These are phyloP conservation scores for Plestiodon gilberti DNA, from an alignment of 2,113 vertebrate species.

Conservation along the genomic window DNA sequence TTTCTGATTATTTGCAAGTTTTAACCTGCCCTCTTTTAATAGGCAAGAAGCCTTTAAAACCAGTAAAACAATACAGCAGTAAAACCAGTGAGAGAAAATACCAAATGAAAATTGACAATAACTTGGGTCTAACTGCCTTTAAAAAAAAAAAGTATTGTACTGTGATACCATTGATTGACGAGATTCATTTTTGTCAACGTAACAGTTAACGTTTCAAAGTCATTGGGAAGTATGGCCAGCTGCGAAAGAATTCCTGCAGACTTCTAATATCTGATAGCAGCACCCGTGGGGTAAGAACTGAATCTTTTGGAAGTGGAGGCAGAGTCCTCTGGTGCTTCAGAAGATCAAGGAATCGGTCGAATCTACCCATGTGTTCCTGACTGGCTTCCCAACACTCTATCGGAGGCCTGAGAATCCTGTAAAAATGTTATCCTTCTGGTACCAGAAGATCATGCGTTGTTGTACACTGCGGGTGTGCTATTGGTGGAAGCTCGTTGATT, in stretches of 20 bases:
- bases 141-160: neutral
- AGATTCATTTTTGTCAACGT: neutral
- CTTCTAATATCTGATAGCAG: neutral
- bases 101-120: neutral
- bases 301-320: neutral
- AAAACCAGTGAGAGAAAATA: neutral
- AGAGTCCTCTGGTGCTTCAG: neutral
- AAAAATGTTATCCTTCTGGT: neutral
- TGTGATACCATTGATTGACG: neutral
- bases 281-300: neutral
- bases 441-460: neutral
- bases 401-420: neutral
- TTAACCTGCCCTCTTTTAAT: neutral
- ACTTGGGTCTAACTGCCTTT: neutral
- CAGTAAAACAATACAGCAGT: too few relatives aligned
- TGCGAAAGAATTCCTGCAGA: neutral
- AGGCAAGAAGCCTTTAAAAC: neutral
- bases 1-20: conserved; percentile 4
- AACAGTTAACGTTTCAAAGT: neutral
- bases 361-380: neutral
- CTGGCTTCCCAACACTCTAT: neutral
- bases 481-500: neutral
- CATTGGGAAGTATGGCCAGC: neutral
- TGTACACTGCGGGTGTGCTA: neutral
- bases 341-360: neutral